Conservation (phyloP, 2,797 vertebrate genomes). For the Microchirus variegatus region DNA sequence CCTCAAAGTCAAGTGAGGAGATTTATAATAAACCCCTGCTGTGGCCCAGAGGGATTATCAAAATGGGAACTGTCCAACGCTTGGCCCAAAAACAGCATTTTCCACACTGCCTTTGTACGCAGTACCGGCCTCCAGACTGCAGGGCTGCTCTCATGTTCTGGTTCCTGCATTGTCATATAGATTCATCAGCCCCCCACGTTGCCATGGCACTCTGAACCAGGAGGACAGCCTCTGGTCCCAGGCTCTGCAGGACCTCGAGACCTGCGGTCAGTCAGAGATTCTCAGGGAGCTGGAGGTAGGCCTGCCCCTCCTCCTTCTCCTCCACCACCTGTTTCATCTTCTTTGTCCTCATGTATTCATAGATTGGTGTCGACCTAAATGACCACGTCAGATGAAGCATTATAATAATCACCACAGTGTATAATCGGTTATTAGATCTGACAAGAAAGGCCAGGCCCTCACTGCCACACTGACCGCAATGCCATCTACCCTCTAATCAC, state of each 20-base stretch:
- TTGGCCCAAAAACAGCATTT: slow-evolving; percentile 68
- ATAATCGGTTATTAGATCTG: slow-evolving; percentile 76
- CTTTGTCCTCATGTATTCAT: slow-evolving; percentile 75
- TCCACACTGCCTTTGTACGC: slow-evolving; percentile 79
- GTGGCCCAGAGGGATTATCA: slow-evolving; percentile 47
- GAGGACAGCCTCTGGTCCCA: slow-evolving; percentile 97
- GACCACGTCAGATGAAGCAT: slow-evolving; percentile 63
- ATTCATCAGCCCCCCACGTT: slow-evolving; percentile 89
- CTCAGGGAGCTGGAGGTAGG: slow-evolving; percentile 97
- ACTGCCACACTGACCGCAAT: slow-evolving; percentile 44
- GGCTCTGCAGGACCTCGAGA: slow-evolving; percentile 97
- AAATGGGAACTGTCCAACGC: slow-evolving; percentile 45
- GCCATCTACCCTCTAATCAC: slow-evolving; percentile 36
- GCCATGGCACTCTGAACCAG: slow-evolving; percentile 86
- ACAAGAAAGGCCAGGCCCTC: slow-evolving; percentile 55
- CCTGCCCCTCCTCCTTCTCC: background rate
- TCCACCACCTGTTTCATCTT: slow-evolving; percentile 32
- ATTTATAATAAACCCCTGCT: slow-evolving; percentile 36
- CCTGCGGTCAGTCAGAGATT: slow-evolving; percentile 97
- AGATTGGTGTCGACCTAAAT: slow-evolving; percentile 60
- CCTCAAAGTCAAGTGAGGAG: slow-evolving; percentile 53
- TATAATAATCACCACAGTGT: slow-evolving; percentile 65
- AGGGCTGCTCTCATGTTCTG: slow-evolving; percentile 88
- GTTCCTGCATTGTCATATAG: slow-evolving; percentile 98
- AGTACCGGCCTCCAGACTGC: slow-evolving; percentile 55